Evolutionary conservation across 2,888 invertebrate species (phyloP).

Genomic region (Platypus cylindrus): DNA sequence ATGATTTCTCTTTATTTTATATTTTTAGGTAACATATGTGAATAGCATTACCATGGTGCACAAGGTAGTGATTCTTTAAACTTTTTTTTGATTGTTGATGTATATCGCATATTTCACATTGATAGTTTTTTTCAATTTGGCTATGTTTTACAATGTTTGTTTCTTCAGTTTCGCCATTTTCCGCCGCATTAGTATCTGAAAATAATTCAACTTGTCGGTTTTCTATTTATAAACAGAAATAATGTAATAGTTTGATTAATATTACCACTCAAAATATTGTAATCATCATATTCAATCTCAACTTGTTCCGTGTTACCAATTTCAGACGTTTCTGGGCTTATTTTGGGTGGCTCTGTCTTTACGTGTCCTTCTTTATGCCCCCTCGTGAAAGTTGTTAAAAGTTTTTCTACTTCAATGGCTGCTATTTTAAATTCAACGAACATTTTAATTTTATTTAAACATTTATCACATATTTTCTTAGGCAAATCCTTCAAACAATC

Average conservation of each 20-base stretch:
- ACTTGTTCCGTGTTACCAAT: no score
- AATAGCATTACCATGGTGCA: no score
- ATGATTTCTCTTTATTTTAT: no score
- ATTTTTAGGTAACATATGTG: no score
- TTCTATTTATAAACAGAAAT: no score
- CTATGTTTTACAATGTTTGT: neutral
- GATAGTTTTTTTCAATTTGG: slow-evolving; percentile 1
- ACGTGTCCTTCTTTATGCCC: no score
- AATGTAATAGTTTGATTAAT: no score
- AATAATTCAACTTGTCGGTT: slow-evolving; percentile 3
- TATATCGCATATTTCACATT: slow-evolving; percentile 5
- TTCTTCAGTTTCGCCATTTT: slow-evolving; percentile 2
- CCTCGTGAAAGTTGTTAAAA: neutral
- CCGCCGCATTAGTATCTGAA: slow-evolving; percentile 1
- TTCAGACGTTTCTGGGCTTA: no score
- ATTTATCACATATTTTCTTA: slow-evolving; percentile 4
- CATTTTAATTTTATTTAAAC: slow-evolving; percentile 5
- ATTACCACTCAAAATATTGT: no score
- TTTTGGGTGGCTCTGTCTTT: no score
- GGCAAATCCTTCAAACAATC: slow-evolving; percentile 5
- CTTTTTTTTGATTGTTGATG: slow-evolving; percentile 4
- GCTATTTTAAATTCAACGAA: slow-evolving; percentile 1
- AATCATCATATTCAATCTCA: no score
- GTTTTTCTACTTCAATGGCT: slow-evolving; percentile 1
- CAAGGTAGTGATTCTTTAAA: slow-evolving; percentile 4